Conservation (phyloP, 30 jellyfish, hydroid and myxozoan genomes). For the Cassiopea xamachana region DNA sequence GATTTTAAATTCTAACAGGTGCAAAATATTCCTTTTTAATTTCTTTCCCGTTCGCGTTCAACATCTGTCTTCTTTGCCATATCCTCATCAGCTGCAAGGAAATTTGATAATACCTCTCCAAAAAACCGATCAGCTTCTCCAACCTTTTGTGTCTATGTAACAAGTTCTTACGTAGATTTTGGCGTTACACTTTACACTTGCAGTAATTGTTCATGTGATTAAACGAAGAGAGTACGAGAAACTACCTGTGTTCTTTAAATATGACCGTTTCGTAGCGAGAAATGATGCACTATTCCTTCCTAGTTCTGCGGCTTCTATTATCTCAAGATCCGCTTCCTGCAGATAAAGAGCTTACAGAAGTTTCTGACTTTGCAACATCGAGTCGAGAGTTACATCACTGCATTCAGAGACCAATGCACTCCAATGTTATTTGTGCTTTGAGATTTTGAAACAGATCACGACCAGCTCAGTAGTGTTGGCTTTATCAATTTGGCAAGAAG, state of each 20-base stretch:
- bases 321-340: no score
- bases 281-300: no score
- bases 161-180: no score
- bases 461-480: background rate
- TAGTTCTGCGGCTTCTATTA: no score
- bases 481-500: background rate
- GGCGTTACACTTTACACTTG: no score
- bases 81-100: background rate
- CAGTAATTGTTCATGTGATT: no score
- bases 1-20: background rate
- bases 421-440: background rate
- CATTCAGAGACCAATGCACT: background rate
- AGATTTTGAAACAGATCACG: background rate
- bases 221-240: no score
- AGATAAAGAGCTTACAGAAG: background rate
- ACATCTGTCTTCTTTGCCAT: background rate
- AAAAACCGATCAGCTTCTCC: background rate
- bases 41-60: background rate
- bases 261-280: no score
- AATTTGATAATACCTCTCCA: background rate
- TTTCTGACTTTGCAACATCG: background rate
- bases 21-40: background rate
- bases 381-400: background rate
- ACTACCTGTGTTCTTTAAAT: no score
- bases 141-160: no score